phyloP scores from a whole-genome alignment of 2,888 invertebrate species.

The Andrena hattorfiana region DNA sequence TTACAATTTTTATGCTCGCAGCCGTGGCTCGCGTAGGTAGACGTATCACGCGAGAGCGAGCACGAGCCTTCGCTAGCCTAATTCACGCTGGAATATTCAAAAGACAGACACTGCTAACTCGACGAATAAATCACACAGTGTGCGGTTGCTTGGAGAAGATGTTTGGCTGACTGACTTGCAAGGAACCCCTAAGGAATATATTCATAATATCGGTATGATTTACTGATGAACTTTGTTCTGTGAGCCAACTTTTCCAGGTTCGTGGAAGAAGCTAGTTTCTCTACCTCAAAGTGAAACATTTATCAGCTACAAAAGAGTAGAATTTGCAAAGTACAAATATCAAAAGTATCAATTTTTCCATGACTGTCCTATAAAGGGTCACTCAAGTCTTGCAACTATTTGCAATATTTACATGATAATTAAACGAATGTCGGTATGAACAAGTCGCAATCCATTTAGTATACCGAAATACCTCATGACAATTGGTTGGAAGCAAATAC shows the following conservation, averaged over 20 bases:
- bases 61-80: not conserved
- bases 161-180: not conserved
- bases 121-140: not conserved
- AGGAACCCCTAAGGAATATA: not conserved
- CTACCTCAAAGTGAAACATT: not conserved
- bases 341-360: not conserved
- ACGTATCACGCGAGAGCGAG: slow-evolving; percentile 34
- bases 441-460: too few relatives aligned
- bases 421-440: too few relatives aligned
- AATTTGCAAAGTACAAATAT: not conserved
- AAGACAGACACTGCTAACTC: not conserved
- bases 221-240: not conserved
- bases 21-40: slow-evolving; percentile 14
- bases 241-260: too few relatives aligned
- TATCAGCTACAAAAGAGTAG: not conserved
- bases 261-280: too few relatives aligned
- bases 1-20: slow-evolving; percentile 68
- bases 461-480: not conserved
- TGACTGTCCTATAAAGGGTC: too few relatives aligned
- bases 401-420: too few relatives aligned
- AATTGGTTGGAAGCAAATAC: slow-evolving; percentile 38
- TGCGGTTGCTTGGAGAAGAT: not conserved
- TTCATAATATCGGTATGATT: slow-evolving; percentile 6
- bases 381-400: too few relatives aligned
- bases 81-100: slow-evolving; percentile 14